Conservation (phyloP, 2,113 vertebrate genomes). For the Gambusia affinis region DNA sequence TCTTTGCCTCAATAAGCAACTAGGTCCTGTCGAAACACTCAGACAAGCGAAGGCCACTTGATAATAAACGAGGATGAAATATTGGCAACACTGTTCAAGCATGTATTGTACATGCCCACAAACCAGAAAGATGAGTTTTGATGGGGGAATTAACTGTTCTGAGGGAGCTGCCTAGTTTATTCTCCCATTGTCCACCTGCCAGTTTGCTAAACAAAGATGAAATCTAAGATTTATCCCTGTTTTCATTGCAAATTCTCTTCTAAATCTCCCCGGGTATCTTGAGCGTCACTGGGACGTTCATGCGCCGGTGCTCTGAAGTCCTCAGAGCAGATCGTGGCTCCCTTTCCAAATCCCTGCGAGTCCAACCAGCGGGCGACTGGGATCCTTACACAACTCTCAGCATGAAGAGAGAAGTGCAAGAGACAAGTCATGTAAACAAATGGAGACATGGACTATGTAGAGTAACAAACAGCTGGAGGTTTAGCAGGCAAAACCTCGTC, state of each 20-base stretch:
- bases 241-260: constrained; percentile 54
- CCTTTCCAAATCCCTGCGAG: constrained; percentile 23
- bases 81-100: constrained; percentile 44
- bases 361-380: background rate
- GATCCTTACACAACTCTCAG: constrained; percentile 1
- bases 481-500: background rate
- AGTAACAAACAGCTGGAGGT: background rate
- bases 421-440: constrained; percentile 3
- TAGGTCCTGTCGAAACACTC: constrained; percentile 24
- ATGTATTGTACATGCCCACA: constrained; percentile 61
- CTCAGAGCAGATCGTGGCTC: constrained; percentile 3
- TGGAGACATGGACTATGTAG: background rate
- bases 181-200: constrained; percentile 39
- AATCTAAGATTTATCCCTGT: constrained; percentile 60
- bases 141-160: constrained; percentile 66
- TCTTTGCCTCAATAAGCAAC: constrained; percentile 28
- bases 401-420: constrained; percentile 4
- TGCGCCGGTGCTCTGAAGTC: constrained; percentile 7
- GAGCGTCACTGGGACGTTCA: constrained; percentile 30
- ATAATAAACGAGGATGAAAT: constrained; percentile 47
- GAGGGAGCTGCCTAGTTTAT: constrained; percentile 35
- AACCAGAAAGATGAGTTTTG: constrained; percentile 58
- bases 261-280: constrained; percentile 52
- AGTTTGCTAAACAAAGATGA: constrained; percentile 25
- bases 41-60: constrained; percentile 36